Conservation (phyloP, 1,140 invertebrate species). For the Drosophila seguyi region DNA sequence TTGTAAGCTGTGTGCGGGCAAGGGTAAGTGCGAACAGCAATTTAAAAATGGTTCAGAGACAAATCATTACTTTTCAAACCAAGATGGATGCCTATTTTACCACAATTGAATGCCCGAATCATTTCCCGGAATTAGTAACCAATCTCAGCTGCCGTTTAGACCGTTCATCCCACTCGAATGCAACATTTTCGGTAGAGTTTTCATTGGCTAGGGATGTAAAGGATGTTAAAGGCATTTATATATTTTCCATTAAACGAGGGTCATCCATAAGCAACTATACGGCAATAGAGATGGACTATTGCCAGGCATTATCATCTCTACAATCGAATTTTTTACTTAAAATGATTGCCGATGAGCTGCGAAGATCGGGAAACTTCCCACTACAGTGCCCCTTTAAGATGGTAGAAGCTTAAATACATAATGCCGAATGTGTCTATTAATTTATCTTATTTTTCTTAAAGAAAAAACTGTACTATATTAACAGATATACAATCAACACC, state of each 20-base stretch:
- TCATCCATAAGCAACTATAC: conserved; percentile 23
- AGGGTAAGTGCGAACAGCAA: background rate
- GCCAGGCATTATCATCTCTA: conserved; percentile 13
- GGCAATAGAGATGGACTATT: conserved; percentile 30
- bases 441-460: conserved; percentile 9
- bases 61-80: too few species aligned
- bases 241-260: conserved; percentile 13
- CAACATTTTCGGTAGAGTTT: conserved; percentile 20
- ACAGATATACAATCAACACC: conserved; percentile 21
- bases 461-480: conserved; percentile 21
- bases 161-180: background rate
- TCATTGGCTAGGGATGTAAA: conserved; percentile 8
- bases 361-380: conserved; percentile 35
- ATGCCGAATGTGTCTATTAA: background rate
- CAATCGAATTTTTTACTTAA: conserved; percentile 21
- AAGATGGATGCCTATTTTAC: conserved; percentile 28
- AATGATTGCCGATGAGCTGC: conserved; percentile 21
- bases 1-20: background rate
- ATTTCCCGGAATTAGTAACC: conserved; percentile 13
- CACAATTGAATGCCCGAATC: conserved; percentile 16
- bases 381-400: conserved; percentile 43
- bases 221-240: conserved; percentile 9
- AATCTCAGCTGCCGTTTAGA: conserved; percentile 18
- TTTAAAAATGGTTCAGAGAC: background rate
- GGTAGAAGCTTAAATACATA: conserved; percentile 1